Conservation (phyloP, 2,797 vertebrate species). For the Graptemys geographica region DNA sequence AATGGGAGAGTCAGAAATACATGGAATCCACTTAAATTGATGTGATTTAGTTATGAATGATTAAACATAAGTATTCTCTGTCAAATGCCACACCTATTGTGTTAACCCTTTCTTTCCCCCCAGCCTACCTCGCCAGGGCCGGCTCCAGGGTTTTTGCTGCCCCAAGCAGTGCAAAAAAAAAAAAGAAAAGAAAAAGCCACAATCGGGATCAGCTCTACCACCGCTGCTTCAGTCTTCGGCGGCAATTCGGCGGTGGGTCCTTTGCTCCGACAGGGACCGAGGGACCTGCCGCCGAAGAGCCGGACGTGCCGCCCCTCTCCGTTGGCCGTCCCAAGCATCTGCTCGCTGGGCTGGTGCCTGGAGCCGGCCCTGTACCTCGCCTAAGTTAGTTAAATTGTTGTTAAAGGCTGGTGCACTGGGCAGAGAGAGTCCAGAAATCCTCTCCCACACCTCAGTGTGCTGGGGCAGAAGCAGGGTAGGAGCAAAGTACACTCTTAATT, state of each 20-base stretch:
- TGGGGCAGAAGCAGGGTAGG: accelerated
- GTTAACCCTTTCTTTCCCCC: constrained; percentile 48
- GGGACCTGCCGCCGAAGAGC: no score
- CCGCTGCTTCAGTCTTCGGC: no score
- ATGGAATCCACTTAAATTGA: constrained; percentile 64
- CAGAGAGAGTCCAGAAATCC: background rate
- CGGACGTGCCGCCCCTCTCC: no score
- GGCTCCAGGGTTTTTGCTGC: no score
- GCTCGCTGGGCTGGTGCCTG: no score
- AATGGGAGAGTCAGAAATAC: constrained; percentile 60
- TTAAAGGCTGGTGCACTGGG: background rate
- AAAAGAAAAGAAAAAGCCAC: no score
- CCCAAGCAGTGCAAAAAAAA: no score
- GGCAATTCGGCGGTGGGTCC: no score
- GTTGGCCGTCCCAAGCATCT: no score
- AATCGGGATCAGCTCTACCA: no score
- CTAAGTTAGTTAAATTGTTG: background rate
- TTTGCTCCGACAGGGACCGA: no score
- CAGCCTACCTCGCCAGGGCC: background rate
- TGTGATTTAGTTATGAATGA: constrained; percentile 62
- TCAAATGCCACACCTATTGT: constrained; percentile 64
- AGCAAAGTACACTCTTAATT: background rate
- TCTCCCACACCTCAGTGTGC: background rate
- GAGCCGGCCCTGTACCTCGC: background rate
- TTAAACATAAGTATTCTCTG: constrained; percentile 64